phyloP scores from a whole-genome alignment of 2,888 invertebrate species.

The Thecocarcelia acutangulata region DNA sequence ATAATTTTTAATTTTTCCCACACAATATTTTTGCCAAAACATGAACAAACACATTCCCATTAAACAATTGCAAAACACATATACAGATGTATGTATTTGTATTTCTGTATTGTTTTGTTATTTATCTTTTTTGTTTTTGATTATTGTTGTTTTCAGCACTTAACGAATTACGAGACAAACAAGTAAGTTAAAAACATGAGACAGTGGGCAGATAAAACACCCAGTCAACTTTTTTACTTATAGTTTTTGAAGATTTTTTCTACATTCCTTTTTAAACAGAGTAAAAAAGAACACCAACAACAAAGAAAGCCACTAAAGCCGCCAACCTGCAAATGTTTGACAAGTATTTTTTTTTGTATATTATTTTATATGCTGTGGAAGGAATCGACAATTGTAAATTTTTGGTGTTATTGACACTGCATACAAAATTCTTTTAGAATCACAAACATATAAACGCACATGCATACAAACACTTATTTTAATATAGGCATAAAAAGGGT shows the following conservation, averaged over 20 bases:
- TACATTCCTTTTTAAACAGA: neutral
- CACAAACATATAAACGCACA: conserved; percentile 1
- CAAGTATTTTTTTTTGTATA: neutral
- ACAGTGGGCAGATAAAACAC: conserved; percentile 45
- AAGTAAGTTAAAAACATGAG: conserved; percentile 18
- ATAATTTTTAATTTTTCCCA: conserved; percentile 29
- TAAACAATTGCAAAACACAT: conserved; percentile 31
- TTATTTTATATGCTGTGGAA: conserved; percentile 1
- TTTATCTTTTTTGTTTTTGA: neutral
- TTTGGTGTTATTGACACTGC: conserved; percentile 47
- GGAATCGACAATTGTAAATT: conserved; percentile 20
- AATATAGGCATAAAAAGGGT: conserved; percentile 44
- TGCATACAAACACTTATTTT: neutral
- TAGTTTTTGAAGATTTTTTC: conserved; percentile 1
- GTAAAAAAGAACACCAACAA: neutral
- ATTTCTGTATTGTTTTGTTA: conserved; percentile 4
- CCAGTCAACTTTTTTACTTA: conserved; percentile 16
- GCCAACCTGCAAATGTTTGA: conserved; percentile 41
- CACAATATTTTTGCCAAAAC: conserved; percentile 30
- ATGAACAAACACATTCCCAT: conserved; percentile 4
- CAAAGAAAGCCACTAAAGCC: conserved; percentile 7
- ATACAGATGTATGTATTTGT: no score
- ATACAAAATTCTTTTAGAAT: conserved; percentile 9
- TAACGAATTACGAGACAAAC: conserved; percentile 22
- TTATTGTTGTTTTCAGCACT: conserved; percentile 19